These are phyloP conservation scores for Salarias fasciatus DNA, from an alignment of 2,797 vertebrate genomes.

Conservation along the genomic window DNA sequence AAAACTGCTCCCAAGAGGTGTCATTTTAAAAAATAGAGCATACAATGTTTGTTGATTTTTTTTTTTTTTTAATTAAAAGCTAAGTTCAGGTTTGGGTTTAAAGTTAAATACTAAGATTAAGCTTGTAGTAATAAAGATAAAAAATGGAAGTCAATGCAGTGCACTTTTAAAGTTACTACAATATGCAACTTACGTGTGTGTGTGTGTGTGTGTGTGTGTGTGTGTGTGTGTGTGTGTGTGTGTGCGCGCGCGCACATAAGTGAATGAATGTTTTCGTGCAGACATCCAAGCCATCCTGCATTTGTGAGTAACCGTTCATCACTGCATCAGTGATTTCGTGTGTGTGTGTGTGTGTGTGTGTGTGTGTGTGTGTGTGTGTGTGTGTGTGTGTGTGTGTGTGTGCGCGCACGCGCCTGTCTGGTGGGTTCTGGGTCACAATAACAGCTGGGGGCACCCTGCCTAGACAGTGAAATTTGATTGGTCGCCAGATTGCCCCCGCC, in stretches of 20 bases:
- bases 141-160: not conserved
- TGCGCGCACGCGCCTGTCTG: slow-evolving; percentile 39
- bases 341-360: slow-evolving; percentile 20
- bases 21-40: no score
- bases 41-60: no score
- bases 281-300: slow-evolving; percentile 40
- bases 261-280: slow-evolving; percentile 43
- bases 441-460: slow-evolving; percentile 72
- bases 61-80: no score
- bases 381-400: slow-evolving; percentile 16
- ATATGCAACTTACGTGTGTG: not conserved
- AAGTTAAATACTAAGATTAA: no score
- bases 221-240: not conserved
- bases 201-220: not conserved
- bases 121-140: no score
- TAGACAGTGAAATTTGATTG: slow-evolving; percentile 67
- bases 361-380: slow-evolving; percentile 5
- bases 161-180: slow-evolving; percentile 1
- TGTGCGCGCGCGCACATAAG: no score
- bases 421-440: slow-evolving; percentile 79
- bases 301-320: not conserved
- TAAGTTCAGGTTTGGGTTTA: no score
- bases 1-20: not conserved
- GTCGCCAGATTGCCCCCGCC: slow-evolving; percentile 18
- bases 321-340: slow-evolving; percentile 46